Percentiles rank a stretch among this genome's conserved stretches.
These are phyloP conservation scores for Styela clava DNA, from an alignment of 23 tunicate species.

Conservation along the genomic window DNA sequence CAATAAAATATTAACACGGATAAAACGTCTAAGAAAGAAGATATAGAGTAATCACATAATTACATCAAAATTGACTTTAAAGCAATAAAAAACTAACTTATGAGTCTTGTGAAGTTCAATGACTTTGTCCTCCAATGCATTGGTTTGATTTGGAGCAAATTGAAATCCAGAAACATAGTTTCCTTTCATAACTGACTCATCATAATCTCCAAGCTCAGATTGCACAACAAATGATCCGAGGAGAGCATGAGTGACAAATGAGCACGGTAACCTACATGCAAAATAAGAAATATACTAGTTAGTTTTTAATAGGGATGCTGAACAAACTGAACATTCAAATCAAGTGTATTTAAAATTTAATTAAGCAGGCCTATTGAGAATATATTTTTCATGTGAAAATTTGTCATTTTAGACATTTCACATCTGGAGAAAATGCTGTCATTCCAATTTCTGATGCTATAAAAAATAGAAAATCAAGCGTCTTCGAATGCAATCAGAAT, in stretches of 20 bases:
- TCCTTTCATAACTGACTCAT: slow-evolving; percentile 57
- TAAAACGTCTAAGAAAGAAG: too few species aligned
- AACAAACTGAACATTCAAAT: not conserved
- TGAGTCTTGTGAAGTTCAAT: slow-evolving; percentile 74
- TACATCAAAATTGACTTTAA: too few species aligned
- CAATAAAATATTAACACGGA: too few species aligned
- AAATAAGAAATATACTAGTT: too few species aligned
- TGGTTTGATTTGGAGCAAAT: slow-evolving; percentile 90
- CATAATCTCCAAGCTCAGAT: slow-evolving; percentile 93
- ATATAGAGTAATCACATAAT: too few species aligned
- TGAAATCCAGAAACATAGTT: slow-evolving; percentile 68
- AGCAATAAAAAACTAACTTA: slow-evolving; percentile 6
- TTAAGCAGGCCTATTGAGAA: too few species aligned
- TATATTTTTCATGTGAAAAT: too few species aligned
- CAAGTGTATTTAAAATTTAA: not conserved
- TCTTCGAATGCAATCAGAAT: too few species aligned
- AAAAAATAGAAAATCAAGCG: too few species aligned
- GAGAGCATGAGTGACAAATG: slow-evolving; percentile 85
- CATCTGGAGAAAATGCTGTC: too few species aligned
- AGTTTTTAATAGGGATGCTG: not conserved
- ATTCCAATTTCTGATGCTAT: too few species aligned
- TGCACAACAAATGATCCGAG: slow-evolving; percentile 93
- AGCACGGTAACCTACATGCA: slow-evolving; percentile 67
- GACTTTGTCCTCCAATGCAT: slow-evolving; percentile 50
- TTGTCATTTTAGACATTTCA: too few species aligned